These are phyloP conservation scores for Gryon sp. DNA, from an alignment of 1,140 invertebrate genomes.

Conservation along the genomic window DNA sequence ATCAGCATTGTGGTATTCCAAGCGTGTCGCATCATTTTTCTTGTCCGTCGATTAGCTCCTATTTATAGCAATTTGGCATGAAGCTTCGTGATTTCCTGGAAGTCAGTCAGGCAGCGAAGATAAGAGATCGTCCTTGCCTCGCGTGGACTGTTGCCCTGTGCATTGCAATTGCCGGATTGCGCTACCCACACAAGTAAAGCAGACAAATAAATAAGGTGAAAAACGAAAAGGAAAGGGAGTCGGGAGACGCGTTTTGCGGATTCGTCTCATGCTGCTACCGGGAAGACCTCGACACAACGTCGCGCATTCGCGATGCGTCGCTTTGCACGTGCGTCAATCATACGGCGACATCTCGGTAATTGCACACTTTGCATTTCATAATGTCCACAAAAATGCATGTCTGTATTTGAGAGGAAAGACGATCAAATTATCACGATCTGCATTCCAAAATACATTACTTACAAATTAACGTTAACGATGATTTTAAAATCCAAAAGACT, in stretches of 20 bases:
- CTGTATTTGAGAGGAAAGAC: conserved; percentile 1
- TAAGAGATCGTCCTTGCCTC: conserved; percentile 77
- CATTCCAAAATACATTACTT: not conserved
- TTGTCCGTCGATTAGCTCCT: conserved; percentile 73
- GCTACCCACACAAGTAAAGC: conserved; percentile 50
- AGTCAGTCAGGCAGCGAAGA: conserved; percentile 63
- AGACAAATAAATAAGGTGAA: conserved; percentile 56
- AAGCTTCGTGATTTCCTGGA: conserved; percentile 68
- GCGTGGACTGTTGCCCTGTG: conserved; percentile 58
- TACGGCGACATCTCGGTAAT: conserved; percentile 72
- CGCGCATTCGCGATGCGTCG: conserved; percentile 74
- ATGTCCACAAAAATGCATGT: conserved; percentile 50
- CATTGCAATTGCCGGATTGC: conserved; percentile 67
- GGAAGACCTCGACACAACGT: conserved; percentile 70
- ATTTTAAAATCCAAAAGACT: too few species aligned
- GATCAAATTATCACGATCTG: conserved; percentile 18
- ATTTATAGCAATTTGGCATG: conserved; percentile 77
- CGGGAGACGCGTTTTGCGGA: conserved; percentile 68
- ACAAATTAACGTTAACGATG: too few species aligned
- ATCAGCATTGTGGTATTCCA: conserved; percentile 50
- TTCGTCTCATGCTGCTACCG: conserved; percentile 77
- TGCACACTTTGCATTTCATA: conserved; percentile 72
- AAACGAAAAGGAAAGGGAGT: conserved; percentile 52
- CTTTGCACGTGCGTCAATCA: conserved; percentile 73
- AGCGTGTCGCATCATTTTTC: conserved; percentile 65